Conservation (phyloP, 2,888 invertebrate genomes). For the Andrena praecox region DNA sequence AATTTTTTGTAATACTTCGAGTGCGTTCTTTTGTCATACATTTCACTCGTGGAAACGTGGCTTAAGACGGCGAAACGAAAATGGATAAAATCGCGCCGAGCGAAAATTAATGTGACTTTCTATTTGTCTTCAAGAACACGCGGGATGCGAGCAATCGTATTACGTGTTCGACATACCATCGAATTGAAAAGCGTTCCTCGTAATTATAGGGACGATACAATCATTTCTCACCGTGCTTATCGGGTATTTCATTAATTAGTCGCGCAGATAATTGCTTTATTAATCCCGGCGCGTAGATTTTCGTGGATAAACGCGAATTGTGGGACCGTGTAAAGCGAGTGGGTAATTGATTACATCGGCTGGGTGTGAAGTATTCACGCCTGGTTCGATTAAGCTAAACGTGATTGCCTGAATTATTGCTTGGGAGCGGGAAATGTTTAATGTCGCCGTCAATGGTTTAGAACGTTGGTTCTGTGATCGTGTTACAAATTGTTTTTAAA, state of each 20-base stretch:
- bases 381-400: not conserved
- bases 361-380: not conserved
- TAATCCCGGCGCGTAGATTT: slow-evolving; percentile 13
- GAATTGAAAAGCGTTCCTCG: slow-evolving; percentile 13
- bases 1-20: not conserved
- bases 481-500: not conserved
- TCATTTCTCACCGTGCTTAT: slow-evolving; percentile 16
- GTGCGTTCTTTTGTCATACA: not conserved
- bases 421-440: not conserved
- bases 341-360: slow-evolving; percentile 5
- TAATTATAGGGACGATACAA: slow-evolving; percentile 33
- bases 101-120: slow-evolving; percentile 34
- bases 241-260: slow-evolving; percentile 34
- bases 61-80: not conserved
- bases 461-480: not conserved
- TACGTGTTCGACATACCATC: slow-evolving; percentile 39
- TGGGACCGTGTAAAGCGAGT: not conserved
- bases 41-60: not conserved
- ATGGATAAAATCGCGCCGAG: not conserved
- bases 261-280: slow-evolving; percentile 48
- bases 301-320: slow-evolving; percentile 8
- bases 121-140: slow-evolving; percentile 16
- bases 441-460: not conserved
- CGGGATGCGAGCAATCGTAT: slow-evolving; percentile 17
- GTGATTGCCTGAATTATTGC: not conserved